A percentile compares a stretch with the other conserved stretches of the same genome.
These are phyloP conservation scores for Tinea trinotella DNA, from an alignment of 2,888 invertebrate genomes.

Conservation along the genomic window DNA sequence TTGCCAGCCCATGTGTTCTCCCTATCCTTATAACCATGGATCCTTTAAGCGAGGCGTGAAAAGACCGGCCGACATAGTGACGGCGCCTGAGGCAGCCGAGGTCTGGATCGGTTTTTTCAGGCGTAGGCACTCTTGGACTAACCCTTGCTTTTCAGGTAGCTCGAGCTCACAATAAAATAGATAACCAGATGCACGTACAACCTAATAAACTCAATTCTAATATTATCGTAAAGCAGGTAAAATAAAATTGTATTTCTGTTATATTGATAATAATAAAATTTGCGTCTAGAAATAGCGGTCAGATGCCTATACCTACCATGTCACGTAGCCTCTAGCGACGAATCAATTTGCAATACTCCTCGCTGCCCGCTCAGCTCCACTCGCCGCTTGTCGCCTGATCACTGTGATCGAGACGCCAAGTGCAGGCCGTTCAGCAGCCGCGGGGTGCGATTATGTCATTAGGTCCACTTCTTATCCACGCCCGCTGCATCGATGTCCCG, in stretches of 20 bases:
- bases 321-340: constrained; percentile 35
- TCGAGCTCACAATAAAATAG: no score
- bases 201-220: no score
- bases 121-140: no score
- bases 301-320: constrained; percentile 31
- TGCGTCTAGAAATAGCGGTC: constrained; percentile 27
- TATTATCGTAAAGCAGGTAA: no score
- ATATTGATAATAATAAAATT: constrained; percentile 10
- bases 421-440: constrained; percentile 27
- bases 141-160: no score
- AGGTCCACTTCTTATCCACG: constrained; percentile 29
- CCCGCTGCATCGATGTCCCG: constrained; percentile 33
- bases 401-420: constrained; percentile 37
- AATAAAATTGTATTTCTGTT: not conserved
- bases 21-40: no score
- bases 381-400: constrained; percentile 36
- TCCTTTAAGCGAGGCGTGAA: no score
- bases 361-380: constrained; percentile 32
- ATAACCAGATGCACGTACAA: no score
- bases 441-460: constrained; percentile 60
- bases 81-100: no score
- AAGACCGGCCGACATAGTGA: no score
- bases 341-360: constrained; percentile 47
- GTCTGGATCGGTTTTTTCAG: no score
- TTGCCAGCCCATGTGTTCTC: no score